phyloP scores from a whole-genome alignment of 1,140 invertebrate species.

The Bacillus rossius region DNA sequence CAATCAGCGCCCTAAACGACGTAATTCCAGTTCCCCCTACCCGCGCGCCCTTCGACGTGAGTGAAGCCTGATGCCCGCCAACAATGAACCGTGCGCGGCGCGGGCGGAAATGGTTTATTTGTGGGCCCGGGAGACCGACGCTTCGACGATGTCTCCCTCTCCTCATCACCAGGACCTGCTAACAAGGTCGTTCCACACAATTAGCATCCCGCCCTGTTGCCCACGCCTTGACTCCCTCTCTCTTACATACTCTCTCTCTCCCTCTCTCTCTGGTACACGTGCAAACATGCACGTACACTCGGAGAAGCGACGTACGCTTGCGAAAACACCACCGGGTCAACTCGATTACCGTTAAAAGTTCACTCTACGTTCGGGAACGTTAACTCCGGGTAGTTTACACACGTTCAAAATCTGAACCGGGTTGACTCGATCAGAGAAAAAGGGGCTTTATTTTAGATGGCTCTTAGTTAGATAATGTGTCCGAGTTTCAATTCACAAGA shows the following conservation, averaged over 20 bases:
- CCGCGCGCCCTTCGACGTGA: constrained; percentile 34
- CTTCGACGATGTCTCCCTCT: not conserved
- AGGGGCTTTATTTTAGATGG: too few relatives aligned
- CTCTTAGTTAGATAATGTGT: too few relatives aligned
- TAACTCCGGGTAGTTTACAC: too few relatives aligned
- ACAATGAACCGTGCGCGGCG: constrained; percentile 46
- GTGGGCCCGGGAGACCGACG: constrained; percentile 22
- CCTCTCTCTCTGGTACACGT: not conserved
- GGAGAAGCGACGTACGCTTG: too few relatives aligned
- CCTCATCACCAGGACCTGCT: constrained; percentile 4
- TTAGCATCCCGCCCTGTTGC: constrained; percentile 11
- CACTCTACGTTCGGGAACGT: too few relatives aligned
- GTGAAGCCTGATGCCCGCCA: constrained; percentile 41
- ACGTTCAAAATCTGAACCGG: too few relatives aligned
- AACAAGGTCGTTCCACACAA: constrained; percentile 19
- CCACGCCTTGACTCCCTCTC: too few relatives aligned
- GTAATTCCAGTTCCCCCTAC: constrained; percentile 35
- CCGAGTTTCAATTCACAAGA: too few relatives aligned
- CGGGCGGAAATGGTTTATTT: constrained; percentile 46
- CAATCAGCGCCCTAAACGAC: constrained; percentile 30
- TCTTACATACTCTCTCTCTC: too few relatives aligned
- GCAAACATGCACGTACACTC: not conserved
- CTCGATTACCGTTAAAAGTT: too few relatives aligned
- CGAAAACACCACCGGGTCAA: too few relatives aligned
- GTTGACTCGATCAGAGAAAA: too few relatives aligned